Evolutionary conservation across 2,797 vertebrate genomes (phyloP).

Genomic region (Hoplostethus atlanticus): DNA sequence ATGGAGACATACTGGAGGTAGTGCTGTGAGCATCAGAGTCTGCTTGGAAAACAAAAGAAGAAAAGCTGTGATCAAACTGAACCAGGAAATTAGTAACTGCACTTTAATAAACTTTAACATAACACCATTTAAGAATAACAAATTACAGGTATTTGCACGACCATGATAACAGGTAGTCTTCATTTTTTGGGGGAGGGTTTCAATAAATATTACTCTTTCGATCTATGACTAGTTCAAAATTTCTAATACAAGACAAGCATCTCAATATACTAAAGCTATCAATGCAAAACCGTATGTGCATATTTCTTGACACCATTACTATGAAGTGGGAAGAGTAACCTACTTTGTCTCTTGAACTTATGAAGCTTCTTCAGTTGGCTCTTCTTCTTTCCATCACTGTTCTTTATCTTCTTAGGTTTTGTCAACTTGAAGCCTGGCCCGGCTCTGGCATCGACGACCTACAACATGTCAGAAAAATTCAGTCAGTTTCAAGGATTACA

Average conservation of each 20-base stretch:
- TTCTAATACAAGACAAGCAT: no score
- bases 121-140: no score
- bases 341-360: constrained; percentile 88
- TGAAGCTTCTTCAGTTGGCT: constrained; percentile 86
- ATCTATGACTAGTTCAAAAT: no score
- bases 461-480: constrained; percentile 15
- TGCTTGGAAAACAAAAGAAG: constrained; percentile 50
- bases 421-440: constrained; percentile 89
- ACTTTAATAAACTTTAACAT: no score
- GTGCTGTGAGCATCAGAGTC: constrained; percentile 90
- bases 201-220: no score
- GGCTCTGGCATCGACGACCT: constrained; percentile 90
- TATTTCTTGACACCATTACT: no score
- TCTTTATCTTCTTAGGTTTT: constrained; percentile 89
- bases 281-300: no score
- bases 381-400: constrained; percentile 85
- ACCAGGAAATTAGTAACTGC: not conserved
- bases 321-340: constrained; percentile 40
- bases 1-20: constrained; percentile 87
- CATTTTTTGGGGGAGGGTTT: no score
- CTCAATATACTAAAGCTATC: no score
- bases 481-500: constrained; percentile 2
- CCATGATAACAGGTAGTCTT: no score
- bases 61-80: not conserved
- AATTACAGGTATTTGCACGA: no score